Base-by-base conservation (phyloP, 2,888 invertebrate species). In the Epistrophella euchroma region DNA sequence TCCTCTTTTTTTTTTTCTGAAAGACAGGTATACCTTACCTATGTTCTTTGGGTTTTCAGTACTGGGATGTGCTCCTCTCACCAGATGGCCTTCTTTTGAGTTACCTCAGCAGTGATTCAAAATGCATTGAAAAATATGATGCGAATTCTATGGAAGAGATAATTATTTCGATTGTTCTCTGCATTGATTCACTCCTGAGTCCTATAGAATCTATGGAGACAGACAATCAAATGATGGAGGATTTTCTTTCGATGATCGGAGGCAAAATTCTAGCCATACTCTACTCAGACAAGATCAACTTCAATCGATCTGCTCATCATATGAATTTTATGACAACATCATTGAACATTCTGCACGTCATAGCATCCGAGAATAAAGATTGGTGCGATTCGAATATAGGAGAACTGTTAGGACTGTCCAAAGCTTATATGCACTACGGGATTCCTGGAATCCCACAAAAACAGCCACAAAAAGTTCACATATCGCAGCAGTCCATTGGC, bases 401-500 rank as follows among this genome's bases (percentile, higher is more conserved):
- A 58, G 93, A 94, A 87, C 90, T 94, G 10, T 92, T 95, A 87
- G 95, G 95, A 1, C 92, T 94, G 58, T 93, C 94, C 71, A 93
- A 93, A 81, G 91, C 93, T 81, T 95, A 93, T 88, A 93, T 95
- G 91, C 90, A 94, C 4, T 94, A 93, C 88, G 92, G 91, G 15
- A 89, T 94, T 19, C 91, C 91, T 90, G 91, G 89, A 10, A 91
- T 92, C 81, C 90, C 89, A 7, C 91, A 92, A 17, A 10, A 22
- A 0, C 45, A 92, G 43, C 93, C 95, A 2, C 93, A 93, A 89
- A 94, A 92, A 73, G 88, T 96, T 35, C 92, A 93, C 91, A 94
- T 95, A 1, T 94, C 95, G 0, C 94, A 95, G 88, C 94, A 95
- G 88, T 93, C 94, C 22, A 91, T 95, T 47, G 94, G 94, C 13